Evolutionary conservation across 2,797 vertebrate genomes (phyloP), one percentile per base, ranked within the genome.

Genomic region (Miichthys miiuy): DNA sequence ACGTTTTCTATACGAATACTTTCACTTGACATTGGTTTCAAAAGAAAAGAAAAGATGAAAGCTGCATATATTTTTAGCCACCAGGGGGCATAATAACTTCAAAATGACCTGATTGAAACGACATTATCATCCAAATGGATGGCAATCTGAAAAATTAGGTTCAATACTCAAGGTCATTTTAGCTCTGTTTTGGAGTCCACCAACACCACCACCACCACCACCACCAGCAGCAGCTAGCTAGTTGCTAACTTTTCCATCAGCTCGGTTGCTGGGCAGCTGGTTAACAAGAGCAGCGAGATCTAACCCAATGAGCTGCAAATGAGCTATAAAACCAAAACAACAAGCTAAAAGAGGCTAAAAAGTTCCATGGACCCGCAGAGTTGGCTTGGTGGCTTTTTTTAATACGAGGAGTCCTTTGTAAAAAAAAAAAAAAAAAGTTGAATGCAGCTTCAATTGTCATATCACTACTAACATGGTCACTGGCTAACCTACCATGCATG

Each of bases 401-500:
- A 34, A n/a, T 42, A 34, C 34, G 50, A 70, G 17, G 20, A 46
- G 34, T 20, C n/a, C 41, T 52, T 55, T 23, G 2, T 21, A 20
- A 42, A 63, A 42, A 54, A 11, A 14, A 44, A 44, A 44, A 44
- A 25, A 68, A 69, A 44, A 30, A 5, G 5, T 62, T 46, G 38
- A 55, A 75, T 72, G 46, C 58, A 81, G 30, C 62, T 60, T 74
- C 50, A 21, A 52, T 68, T 55, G 58, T 27, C 16, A 72, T 68
- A 54, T 69, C 48, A 42, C n/a, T 79, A 83, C 84, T 90, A 92
- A 89, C 87, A 84, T 73, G 18, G 71, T 44, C 25, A 52, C 23
- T 68, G 66, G 67, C 71, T 89, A 65, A 87, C 23, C 47, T 72
- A 64, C 44, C 27, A 68, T 88, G 91, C 92, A 93, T 91, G 91